Evolutionary conservation across 1,140 invertebrate species (phyloP).

Genomic region (Lerema accius): DNA sequence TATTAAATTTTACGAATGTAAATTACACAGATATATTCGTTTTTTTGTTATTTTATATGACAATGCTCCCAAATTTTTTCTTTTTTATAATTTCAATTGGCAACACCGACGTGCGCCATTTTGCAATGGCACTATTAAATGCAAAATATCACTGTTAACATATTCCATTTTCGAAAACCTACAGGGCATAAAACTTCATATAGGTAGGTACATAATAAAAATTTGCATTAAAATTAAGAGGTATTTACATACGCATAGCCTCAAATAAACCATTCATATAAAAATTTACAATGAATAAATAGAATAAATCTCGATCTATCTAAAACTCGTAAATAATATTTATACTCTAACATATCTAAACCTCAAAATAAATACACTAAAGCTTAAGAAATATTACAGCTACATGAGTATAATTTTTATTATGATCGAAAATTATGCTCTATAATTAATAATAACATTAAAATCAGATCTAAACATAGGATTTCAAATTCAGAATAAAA

Average conservation of each 20-base stretch:
- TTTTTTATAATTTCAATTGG: conserved; percentile 34
- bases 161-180: conserved; percentile 24
- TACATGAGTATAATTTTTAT: conserved; percentile 75
- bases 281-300: conserved; percentile 73
- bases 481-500: conserved; percentile 25
- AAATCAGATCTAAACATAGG: conserved; percentile 44
- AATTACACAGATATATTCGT: no score
- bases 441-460: conserved; percentile 42
- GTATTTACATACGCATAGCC: conserved; percentile 75
- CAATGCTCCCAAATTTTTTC: conserved; percentile 11
- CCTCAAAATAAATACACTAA: conserved; percentile 72
- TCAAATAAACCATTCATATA: conserved; percentile 64
- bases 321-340: conserved; percentile 54
- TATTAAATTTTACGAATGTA: no score
- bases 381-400: conserved; percentile 59
- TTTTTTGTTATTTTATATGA: conserved; percentile 5
- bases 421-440: conserved; percentile 71
- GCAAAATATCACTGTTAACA: conserved; percentile 58
- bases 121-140: conserved; percentile 66
- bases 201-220: conserved; percentile 67
- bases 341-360: conserved; percentile 42
- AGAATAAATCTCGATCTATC: conserved; percentile 54
- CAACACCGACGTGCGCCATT: conserved; percentile 44
- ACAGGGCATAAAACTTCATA: conserved; percentile 37
- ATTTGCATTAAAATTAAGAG: conserved; percentile 51